These are phyloP conservation scores for Enteromius viviparus DNA, from an alignment of 2,797 vertebrate genomes.

Conservation along the genomic window DNA sequence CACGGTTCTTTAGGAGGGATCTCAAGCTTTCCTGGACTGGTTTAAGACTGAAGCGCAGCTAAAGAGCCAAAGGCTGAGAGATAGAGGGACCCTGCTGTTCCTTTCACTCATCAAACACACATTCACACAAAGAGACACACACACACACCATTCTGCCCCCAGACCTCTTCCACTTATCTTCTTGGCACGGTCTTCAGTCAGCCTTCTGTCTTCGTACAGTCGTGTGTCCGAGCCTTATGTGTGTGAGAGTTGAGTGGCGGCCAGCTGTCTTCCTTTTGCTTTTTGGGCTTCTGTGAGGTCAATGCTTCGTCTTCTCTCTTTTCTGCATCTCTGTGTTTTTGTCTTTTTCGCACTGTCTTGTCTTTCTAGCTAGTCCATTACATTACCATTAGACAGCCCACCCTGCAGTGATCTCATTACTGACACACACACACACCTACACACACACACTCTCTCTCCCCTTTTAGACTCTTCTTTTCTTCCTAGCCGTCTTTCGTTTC, in stretches of 20 bases:
- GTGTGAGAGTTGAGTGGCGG: conserved; percentile 29
- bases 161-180: conserved; percentile 48
- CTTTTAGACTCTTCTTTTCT: conserved; percentile 59
- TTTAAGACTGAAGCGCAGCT: conserved; percentile 22
- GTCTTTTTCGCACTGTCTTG: conserved; percentile 31
- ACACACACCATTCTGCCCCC: conserved; percentile 33
- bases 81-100: conserved; percentile 47
- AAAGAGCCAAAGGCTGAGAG: conserved; percentile 44
- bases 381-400: conserved; percentile 73
- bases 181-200: conserved; percentile 38
- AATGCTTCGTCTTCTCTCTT: conserved; percentile 28
- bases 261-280: conserved; percentile 57
- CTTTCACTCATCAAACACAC: conserved; percentile 55
- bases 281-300: conserved; percentile 28
- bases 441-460: conserved; percentile 34
- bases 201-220: conserved; percentile 42
- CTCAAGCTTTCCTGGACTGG: conserved; percentile 34
- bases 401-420: conserved; percentile 80
- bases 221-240: conserved; percentile 33
- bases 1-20: conserved; percentile 17
- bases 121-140: conserved; percentile 31
- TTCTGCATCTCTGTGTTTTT: conserved; percentile 40
- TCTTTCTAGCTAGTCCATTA: conserved; percentile 51
- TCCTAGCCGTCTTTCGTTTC: neutral
- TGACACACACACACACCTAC: conserved; percentile 70